Conservation (phyloP, 2,797 vertebrate species). For the Falco concolor region DNA sequence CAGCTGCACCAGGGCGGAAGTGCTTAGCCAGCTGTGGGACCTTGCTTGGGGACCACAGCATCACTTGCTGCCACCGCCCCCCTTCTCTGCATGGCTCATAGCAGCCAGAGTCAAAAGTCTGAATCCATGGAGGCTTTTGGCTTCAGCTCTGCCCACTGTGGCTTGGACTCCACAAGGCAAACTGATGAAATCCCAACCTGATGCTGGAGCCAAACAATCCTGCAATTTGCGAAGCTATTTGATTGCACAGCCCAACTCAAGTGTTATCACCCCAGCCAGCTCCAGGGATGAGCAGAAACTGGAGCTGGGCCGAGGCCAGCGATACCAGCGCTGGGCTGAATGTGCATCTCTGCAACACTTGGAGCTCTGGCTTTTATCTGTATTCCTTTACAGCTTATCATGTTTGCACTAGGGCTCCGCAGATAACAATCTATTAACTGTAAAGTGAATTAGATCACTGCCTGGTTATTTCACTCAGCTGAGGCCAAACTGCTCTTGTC, state of each 20-base stretch:
- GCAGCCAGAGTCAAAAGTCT: background rate
- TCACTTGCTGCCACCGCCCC: background rate
- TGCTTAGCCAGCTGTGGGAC: background rate
- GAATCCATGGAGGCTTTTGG: background rate
- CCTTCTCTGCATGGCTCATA: accelerated
- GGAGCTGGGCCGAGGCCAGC: background rate
- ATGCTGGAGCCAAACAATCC: background rate
- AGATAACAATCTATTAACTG: constrained; percentile 63
- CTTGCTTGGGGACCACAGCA: background rate
- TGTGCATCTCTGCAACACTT: background rate
- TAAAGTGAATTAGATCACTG: constrained; percentile 52
- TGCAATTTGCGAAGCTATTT: background rate
- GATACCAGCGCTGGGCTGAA: background rate
- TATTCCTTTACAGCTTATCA: constrained; percentile 34
- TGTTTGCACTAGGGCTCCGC: constrained; percentile 32
- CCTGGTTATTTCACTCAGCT: constrained; percentile 45
- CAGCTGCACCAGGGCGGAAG: background rate
- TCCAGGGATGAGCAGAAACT: background rate
- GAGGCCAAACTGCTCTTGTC: constrained; percentile 49
- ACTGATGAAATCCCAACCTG: background rate
- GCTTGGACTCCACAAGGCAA: background rate
- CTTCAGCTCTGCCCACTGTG: background rate
- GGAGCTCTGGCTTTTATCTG: constrained; percentile 12
- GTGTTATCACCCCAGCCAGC: background rate
- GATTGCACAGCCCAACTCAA: background rate